Evolutionary conservation across 2,888 invertebrate genomes (phyloP).

Genomic region (Lepidonotus clava): DNA sequence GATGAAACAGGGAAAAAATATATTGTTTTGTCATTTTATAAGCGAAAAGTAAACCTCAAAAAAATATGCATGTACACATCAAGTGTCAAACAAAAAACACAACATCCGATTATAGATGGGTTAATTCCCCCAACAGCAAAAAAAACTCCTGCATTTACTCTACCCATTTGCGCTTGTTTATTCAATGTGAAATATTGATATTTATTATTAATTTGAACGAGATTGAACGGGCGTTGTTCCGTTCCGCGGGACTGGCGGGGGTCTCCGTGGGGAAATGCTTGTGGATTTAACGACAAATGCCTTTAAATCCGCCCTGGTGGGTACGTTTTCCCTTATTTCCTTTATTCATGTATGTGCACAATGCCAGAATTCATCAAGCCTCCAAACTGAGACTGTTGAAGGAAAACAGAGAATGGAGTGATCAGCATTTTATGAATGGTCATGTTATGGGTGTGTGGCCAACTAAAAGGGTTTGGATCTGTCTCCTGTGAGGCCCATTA

Average conservation of each 20-base stretch:
- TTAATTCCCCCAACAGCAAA: too few species aligned
- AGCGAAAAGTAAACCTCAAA: too few species aligned
- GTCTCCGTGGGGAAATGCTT: neutral
- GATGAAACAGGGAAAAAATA: too few species aligned
- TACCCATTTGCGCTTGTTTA: neutral
- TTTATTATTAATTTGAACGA: neutral
- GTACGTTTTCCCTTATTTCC: neutral
- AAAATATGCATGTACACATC: too few species aligned
- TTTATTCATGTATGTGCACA: neutral
- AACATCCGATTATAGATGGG: too few species aligned
- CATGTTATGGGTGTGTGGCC: constrained; percentile 17
- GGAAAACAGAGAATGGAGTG: neutral
- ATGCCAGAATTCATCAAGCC: neutral
- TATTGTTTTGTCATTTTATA: too few species aligned
- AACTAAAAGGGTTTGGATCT: neutral
- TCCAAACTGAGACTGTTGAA: neutral
- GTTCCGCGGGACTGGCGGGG: neutral
- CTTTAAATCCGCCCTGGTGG: neutral
- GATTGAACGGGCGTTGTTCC: too few species aligned
- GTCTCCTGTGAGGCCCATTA: neutral
- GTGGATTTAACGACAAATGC: neutral
- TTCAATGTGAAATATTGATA: neutral
- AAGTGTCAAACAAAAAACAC: too few species aligned
- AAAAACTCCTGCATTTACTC: too few species aligned
- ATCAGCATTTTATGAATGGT: constrained; percentile 26